phyloP scores from a whole-genome alignment of 2,888 invertebrate species.

The Smittia sp. region DNA sequence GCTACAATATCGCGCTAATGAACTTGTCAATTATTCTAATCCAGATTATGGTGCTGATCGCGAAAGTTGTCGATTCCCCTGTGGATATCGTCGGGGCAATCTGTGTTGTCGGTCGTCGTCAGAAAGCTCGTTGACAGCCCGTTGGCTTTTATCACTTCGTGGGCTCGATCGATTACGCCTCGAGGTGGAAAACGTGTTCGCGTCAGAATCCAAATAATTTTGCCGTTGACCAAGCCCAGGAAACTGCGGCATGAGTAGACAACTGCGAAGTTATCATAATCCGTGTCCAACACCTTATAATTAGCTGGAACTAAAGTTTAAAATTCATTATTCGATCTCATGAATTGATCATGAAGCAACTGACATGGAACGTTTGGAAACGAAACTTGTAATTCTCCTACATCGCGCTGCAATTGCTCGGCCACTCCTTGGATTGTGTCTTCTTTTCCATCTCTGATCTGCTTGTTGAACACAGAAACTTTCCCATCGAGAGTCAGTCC shows the following conservation, averaged over 20 bases:
- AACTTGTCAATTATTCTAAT: background rate
- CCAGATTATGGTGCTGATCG: background rate
- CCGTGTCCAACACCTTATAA: conserved; percentile 63
- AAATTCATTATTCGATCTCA: conserved; percentile 37
- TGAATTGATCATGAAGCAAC: conserved; percentile 20
- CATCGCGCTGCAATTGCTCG: conserved; percentile 43
- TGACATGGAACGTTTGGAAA: conserved; percentile 45
- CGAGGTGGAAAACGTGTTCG: conserved; percentile 47
- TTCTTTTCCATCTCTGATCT: conserved; percentile 43
- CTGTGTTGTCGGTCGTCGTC: conserved; percentile 9
- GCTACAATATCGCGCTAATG: too few species aligned
- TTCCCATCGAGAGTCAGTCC: conserved; percentile 53
- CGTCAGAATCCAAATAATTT: conserved; percentile 46
- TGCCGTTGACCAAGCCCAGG: conserved; percentile 37
- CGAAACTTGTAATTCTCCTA: conserved; percentile 45
- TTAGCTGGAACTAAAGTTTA: conserved; percentile 52
- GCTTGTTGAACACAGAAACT: conserved; percentile 52
- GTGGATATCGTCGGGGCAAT: background rate
- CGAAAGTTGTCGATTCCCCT: background rate
- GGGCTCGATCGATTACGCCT: conserved; percentile 32
- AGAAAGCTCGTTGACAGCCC: background rate
- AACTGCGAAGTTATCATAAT: conserved; percentile 60
- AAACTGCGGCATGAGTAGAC: conserved; percentile 59
- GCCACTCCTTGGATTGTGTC: conserved; percentile 45
- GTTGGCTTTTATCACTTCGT: conserved; percentile 14